Evolutionary conservation across 2,113 vertebrate species (phyloP).

Genomic region (Amblyornis subalaris): DNA sequence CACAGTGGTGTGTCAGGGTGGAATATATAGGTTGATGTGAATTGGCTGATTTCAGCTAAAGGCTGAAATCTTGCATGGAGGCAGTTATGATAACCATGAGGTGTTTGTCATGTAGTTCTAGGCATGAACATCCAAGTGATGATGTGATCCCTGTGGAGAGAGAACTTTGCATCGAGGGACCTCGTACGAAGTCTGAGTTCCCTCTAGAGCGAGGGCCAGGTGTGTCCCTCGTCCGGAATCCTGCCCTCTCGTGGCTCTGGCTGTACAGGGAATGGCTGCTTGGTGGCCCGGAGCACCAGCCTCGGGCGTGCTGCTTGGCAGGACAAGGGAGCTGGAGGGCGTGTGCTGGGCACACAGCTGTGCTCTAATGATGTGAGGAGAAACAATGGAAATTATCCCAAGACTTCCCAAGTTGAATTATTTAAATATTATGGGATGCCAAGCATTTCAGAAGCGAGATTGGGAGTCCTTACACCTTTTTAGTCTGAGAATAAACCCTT

Average conservation of each 20-base stretch:
- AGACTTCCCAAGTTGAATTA: neutral
- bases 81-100: neutral
- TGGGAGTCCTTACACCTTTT: neutral
- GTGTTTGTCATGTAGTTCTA: neutral
- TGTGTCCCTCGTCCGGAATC: fast-evolving
- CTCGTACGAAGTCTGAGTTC: neutral
- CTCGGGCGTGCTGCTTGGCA: fast-evolving
- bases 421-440: neutral
- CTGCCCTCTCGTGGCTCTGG: constrained; percentile 21
- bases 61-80: neutral
- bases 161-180: neutral
- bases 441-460: neutral
- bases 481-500: neutral
- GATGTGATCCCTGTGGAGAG: neutral
- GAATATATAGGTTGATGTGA: neutral
- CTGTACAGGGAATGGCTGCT: neutral
- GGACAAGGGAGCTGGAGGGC: neutral
- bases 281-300: neutral
- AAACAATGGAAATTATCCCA: neutral
- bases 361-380: neutral
- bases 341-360: neutral
- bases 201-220: neutral
- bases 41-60: neutral
- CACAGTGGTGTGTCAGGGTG: neutral
- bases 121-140: neutral